These are phyloP conservation scores for Acropternis orthonyx DNA, from an alignment of 2,797 vertebrate genomes.

Conservation along the genomic window DNA sequence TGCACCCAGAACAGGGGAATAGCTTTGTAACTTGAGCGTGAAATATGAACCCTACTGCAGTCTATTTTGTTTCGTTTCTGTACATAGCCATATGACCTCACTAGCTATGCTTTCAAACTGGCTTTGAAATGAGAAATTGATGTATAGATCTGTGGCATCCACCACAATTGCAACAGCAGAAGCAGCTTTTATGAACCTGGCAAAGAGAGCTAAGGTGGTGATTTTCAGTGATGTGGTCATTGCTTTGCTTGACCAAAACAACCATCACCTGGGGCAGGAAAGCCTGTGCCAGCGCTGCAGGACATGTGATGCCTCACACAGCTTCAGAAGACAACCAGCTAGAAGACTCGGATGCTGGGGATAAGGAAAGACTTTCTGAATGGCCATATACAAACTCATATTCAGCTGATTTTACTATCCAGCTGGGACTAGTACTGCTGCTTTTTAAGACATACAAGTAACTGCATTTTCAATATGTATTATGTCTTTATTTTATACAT, in stretches of 20 bases:
- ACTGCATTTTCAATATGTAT: not conserved
- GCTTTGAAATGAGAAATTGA: not conserved
- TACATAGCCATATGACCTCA: not conserved
- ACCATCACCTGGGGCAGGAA: not conserved
- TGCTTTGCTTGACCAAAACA: not conserved
- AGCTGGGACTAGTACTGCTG: not conserved
- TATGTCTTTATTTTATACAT: not conserved
- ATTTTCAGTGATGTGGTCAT: not conserved
- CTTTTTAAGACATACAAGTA: not conserved
- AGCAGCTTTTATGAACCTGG: not conserved
- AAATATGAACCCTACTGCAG: not conserved
- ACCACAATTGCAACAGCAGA: not conserved
- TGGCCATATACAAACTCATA: not conserved
- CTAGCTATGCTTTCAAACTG: not conserved
- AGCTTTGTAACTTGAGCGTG: not conserved
- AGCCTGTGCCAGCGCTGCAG: not conserved
- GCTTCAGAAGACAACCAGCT: not conserved
- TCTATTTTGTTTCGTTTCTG: not conserved
- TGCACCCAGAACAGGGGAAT: rapidly evolving
- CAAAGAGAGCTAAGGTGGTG: not conserved
- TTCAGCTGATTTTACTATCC: not conserved
- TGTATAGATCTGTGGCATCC: not conserved
- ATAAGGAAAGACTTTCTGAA: not conserved
- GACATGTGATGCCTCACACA: rapidly evolving
- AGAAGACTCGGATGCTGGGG: not conserved